Evolutionary conservation across 2,888 invertebrate genomes (phyloP).

Genomic region (Aradus depressus): DNA sequence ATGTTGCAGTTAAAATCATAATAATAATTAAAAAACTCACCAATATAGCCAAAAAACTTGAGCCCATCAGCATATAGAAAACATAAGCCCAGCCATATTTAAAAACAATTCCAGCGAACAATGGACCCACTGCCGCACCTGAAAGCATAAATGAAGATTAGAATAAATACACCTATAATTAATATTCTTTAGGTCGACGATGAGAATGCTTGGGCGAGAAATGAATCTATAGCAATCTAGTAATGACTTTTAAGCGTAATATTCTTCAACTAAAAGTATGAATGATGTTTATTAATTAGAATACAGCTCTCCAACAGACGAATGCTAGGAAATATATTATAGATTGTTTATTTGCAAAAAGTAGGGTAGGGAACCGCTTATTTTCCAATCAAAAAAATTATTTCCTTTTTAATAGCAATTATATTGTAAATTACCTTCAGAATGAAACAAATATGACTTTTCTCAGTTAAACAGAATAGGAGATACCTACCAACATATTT

Average conservation of each 20-base stretch:
- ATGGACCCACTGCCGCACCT: constrained; percentile 88
- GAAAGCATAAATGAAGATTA: constrained; percentile 30
- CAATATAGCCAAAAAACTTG: constrained; percentile 66
- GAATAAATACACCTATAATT: no score
- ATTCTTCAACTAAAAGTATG: no score
- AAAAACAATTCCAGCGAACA: constrained; percentile 74
- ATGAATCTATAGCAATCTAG: no score
- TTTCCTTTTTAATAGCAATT: not conserved
- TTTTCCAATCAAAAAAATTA: not conserved
- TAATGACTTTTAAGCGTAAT: no score
- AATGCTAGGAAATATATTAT: no score
- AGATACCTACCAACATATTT: no score
- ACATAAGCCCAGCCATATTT: constrained; percentile 68
- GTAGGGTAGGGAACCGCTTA: not conserved
- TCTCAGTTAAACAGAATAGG: no score
- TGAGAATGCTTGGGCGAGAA: no score
- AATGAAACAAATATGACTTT: no score
- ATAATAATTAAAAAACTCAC: constrained; percentile 41
- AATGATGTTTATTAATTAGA: not conserved
- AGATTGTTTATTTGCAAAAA: no score
- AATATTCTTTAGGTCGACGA: no score
- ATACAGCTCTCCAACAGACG: not conserved
- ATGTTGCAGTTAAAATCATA: no score
- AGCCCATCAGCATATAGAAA: constrained; percentile 78
- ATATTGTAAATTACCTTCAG: not conserved